Evolutionary conservation across 2,888 invertebrate species (phyloP).

Genomic region (Netelia fuscicornis): DNA sequence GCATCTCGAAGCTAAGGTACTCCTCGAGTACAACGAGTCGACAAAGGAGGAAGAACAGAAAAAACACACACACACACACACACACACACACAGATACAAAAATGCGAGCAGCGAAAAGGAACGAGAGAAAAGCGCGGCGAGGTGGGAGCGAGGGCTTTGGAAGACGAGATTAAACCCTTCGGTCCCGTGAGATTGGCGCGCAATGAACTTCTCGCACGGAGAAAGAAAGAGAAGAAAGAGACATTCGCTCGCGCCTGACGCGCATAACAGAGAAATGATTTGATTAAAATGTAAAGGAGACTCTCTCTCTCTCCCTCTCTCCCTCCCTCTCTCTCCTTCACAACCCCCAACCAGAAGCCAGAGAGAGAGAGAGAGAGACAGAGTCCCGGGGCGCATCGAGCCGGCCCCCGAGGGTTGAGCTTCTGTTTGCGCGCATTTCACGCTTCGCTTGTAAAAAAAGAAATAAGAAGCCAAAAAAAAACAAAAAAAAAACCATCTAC

Average conservation of each 20-base stretch:
- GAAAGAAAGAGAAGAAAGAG: constrained; percentile 67
- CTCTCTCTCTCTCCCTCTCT: no score
- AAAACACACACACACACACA: background rate
- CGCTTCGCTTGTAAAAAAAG: constrained; percentile 83
- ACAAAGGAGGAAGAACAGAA: constrained; percentile 35
- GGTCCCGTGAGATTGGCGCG: constrained; percentile 78
- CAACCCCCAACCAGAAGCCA: constrained; percentile 62
- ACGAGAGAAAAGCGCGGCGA: constrained; percentile 30
- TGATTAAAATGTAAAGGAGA: constrained; percentile 85
- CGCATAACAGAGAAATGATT: constrained; percentile 84
- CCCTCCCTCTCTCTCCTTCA: no score
- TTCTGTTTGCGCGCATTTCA: constrained; percentile 85
- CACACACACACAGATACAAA: background rate
- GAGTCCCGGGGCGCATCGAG: constrained; percentile 51
- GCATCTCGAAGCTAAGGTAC: constrained; percentile 36
- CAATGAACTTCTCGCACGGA: constrained; percentile 10
- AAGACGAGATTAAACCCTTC: constrained; percentile 79
- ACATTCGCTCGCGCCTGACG: constrained; percentile 75
- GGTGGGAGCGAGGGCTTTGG: constrained; percentile 37
- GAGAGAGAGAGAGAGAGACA: background rate
- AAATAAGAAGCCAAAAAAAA: background rate
- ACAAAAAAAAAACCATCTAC: constrained; percentile 4
- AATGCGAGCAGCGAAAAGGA: constrained; percentile 13
- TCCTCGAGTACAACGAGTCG: constrained; percentile 28
- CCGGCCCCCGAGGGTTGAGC: constrained; percentile 68